Percentiles rank a stretch among this genome's conserved stretches.
Evolutionary conservation across 2,797 vertebrate genomes (phyloP).

Genomic region (Coendou prehensilis): DNA sequence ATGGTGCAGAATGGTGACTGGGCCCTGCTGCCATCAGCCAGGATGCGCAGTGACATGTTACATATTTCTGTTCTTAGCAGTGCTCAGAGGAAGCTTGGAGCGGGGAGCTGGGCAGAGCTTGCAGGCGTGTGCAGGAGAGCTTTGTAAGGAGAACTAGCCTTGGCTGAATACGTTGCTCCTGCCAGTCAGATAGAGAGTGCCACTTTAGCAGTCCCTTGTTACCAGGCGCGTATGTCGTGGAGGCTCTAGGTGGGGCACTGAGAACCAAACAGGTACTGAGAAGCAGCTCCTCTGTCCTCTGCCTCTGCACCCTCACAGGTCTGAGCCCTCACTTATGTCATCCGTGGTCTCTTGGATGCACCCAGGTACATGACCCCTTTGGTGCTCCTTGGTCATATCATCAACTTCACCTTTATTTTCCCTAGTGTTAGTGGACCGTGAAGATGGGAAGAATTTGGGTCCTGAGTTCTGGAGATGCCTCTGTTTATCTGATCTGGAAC

Average conservation of each 20-base stretch:
- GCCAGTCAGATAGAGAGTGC: background rate
- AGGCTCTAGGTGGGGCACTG: background rate
- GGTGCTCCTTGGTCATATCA: conserved; percentile 6
- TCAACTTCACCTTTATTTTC: conserved; percentile 12
- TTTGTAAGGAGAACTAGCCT: background rate
- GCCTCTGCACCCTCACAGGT: background rate
- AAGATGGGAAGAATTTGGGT: conserved; percentile 17
- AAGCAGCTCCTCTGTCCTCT: background rate
- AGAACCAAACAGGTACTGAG: background rate
- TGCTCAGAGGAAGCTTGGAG: background rate
- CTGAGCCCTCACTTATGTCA: background rate
- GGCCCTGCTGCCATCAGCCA: background rate
- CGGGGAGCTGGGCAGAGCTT: background rate
- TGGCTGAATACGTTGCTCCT: background rate
- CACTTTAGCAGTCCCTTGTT: background rate
- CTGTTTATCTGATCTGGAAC: conserved; percentile 74
- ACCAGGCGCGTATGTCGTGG: background rate
- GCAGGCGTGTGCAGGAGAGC: background rate
- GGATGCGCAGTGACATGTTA: background rate
- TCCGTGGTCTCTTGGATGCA: background rate
- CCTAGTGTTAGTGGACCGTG: background rate
- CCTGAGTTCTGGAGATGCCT: conserved; percentile 4
- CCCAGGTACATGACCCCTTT: background rate
- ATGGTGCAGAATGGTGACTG: background rate
- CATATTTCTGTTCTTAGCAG: background rate